phyloP scores from a whole-genome alignment of 2,888 invertebrate species.

The Adelphocoris suturalis region DNA sequence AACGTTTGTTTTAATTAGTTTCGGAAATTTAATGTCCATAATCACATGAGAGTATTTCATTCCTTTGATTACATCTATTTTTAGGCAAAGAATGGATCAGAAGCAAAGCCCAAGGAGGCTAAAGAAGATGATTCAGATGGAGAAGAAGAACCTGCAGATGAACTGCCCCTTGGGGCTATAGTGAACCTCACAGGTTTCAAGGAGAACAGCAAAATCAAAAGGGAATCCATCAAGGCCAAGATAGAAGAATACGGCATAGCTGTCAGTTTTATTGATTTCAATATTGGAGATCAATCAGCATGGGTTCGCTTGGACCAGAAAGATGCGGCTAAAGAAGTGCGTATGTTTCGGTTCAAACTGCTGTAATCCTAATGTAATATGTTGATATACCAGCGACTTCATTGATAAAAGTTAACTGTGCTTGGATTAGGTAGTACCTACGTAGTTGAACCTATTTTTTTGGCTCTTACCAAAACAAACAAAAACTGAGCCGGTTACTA shows the following conservation, averaged over 20 bases:
- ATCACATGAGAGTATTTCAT: neutral
- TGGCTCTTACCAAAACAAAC: no score
- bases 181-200: slow-evolving; percentile 85
- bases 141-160: slow-evolving; percentile 76
- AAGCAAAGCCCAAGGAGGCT: slow-evolving; percentile 75
- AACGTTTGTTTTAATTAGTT: no score
- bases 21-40: neutral
- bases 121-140: slow-evolving; percentile 69
- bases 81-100: slow-evolving; percentile 45
- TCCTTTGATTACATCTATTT: neutral
- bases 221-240: slow-evolving; percentile 88
- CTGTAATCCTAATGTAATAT: no score
- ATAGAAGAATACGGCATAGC: slow-evolving; percentile 82
- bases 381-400: no score
- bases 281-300: slow-evolving; percentile 86
- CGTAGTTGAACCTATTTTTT: no score
- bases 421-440: no score
- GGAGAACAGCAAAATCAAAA: slow-evolving; percentile 80
- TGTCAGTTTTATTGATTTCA: slow-evolving; percentile 88
- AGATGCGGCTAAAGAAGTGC: slow-evolving; percentile 84
- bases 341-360: slow-evolving; percentile 77
- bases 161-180: slow-evolving; percentile 86
- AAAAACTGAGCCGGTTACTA: no score
- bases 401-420: no score
- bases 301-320: slow-evolving; percentile 86